These are phyloP conservation scores for Axinella damicornis DNA, from an alignment of 37 sponge, comb jelly and placozoan genomes.

Conservation along the genomic window DNA sequence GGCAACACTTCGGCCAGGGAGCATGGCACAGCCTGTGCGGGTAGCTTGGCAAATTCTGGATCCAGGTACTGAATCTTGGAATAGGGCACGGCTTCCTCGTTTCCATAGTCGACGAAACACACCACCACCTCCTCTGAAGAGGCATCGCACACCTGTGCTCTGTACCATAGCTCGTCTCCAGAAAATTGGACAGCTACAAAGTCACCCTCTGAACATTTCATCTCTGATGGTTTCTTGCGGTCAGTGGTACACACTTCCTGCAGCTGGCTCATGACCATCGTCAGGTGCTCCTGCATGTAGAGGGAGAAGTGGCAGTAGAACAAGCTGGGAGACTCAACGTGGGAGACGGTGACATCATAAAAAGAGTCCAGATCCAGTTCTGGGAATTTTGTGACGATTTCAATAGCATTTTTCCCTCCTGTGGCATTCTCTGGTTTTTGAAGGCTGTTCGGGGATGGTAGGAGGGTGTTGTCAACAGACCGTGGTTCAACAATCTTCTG, in stretches of 20 bases:
- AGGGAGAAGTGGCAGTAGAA: conserved; percentile 67
- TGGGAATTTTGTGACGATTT: conserved; percentile 1
- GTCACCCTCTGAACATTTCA: conserved; percentile 7
- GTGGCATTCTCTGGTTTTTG: too few relatives aligned
- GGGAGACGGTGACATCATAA: conserved; percentile 24
- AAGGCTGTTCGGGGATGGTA: too few relatives aligned
- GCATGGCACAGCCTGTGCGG: conserved; percentile 63
- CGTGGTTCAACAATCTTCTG: conserved; percentile 5
- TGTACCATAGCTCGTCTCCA: conserved; percentile 58
- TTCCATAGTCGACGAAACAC: conserved; percentile 74
- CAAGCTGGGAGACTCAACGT: conserved; percentile 24
- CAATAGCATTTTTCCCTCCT: not conserved
- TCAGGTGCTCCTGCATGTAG: not conserved
- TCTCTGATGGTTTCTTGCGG: not conserved
- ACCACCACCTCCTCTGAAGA: not conserved
- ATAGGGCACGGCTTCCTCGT: conserved; percentile 27
- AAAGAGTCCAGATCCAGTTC: not conserved
- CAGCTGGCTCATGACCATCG: conserved; percentile 24
- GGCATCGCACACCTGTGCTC: conserved; percentile 24
- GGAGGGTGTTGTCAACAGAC: not conserved
- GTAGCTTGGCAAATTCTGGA: conserved; percentile 33
- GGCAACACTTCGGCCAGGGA: conserved; percentile 29
- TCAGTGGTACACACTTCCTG: conserved; percentile 8
- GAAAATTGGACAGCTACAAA: conserved; percentile 47
- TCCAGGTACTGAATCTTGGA: conserved; percentile 19